Evolutionary conservation across 30 jellyfish, hydroid and myxozoan species (phyloP), one percentile per base, ranked within the genome.

Genomic region (Hydractinia echinata): DNA sequence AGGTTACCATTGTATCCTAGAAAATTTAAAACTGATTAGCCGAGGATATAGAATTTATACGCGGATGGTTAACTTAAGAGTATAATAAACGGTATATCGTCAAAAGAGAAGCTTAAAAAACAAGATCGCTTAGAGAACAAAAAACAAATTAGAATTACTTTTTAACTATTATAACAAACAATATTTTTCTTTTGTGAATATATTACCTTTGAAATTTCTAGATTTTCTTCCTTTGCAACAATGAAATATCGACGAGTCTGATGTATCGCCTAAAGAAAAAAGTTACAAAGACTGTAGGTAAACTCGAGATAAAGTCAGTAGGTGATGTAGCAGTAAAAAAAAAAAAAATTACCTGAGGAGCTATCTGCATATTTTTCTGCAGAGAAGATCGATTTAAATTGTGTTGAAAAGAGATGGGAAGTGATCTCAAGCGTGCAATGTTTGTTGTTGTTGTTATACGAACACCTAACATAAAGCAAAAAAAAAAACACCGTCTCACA

Each of bases 191-290:
- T 58, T 58, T 58, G 1, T 58, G 2, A 30, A 60, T 60, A 16
- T 60, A 30, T 7, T 21, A 76, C 84, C 84, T 53, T 76, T 53
- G 1, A 14, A 53, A 16, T 53, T 14, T 6, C 48, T 53, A 15
- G 77, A 19, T 18, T 55, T 76, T 76, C 76, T 48, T 76, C 21
- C 49, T 55, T 76, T 76, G 77, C 84, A 76, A 76, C 84, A 76
- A 9, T 19, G 77, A 50, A 76, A 51, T 4, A 76, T 3, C 9
- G 76, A 76, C 1, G 84, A 76, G 9, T 19, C 39, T 15, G 10
- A 19, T 66, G 8, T 66, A 19, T 50, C 76, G 4, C 10, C 76
- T 19, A 4, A 53, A 13, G 48, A 66, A 19, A 6, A 66, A 6
- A n/a, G n/a, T n/a, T n/a, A n/a, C n/a, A n/a, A n/a, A 66, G 76